These are phyloP conservation scores for Acleris literana DNA, from an alignment of 2,888 invertebrate genomes.

Conservation along the genomic window DNA sequence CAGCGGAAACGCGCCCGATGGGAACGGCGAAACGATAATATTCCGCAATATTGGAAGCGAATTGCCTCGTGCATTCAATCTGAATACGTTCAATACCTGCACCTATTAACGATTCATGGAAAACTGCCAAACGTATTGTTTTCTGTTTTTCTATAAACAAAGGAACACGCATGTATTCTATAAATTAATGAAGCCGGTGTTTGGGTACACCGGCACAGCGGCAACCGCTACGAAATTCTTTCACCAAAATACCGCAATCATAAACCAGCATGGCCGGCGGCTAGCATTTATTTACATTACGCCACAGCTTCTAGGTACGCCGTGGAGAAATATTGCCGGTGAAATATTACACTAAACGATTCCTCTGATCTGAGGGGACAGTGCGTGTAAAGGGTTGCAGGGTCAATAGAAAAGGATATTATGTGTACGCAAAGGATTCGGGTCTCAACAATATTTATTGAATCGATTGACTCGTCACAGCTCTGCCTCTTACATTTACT, in stretches of 20 bases:
- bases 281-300: slow-evolving; percentile 62
- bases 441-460: slow-evolving; percentile 28
- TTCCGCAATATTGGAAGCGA: slow-evolving; percentile 21
- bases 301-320: slow-evolving; percentile 41
- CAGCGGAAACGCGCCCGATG: slow-evolving; percentile 31
- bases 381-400: slow-evolving; percentile 19
- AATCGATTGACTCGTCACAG: slow-evolving; percentile 14
- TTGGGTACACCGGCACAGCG: slow-evolving; percentile 50
- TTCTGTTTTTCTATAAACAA: slow-evolving; percentile 55
- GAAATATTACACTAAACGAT: slow-evolving; percentile 20
- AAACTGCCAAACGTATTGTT: slow-evolving; percentile 52
- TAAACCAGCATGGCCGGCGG: slow-evolving; percentile 55
- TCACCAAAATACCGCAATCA: slow-evolving; percentile 65
- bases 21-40: slow-evolving; percentile 28
- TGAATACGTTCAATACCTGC: slow-evolving; percentile 17
- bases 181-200: slow-evolving; percentile 53
- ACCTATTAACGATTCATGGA: slow-evolving; percentile 41
- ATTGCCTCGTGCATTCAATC: slow-evolving; percentile 34
- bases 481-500: neutral
- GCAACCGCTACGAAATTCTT: slow-evolving; percentile 64
- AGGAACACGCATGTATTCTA: slow-evolving; percentile 34
- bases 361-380: slow-evolving; percentile 9
- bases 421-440: slow-evolving; percentile 34
- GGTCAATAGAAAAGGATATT: slow-evolving; percentile 32
- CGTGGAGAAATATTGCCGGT: slow-evolving; percentile 53